These are phyloP conservation scores for Heteromormyrus szaboi DNA, from an alignment of 2,797 vertebrate genomes.

Conservation along the genomic window DNA sequence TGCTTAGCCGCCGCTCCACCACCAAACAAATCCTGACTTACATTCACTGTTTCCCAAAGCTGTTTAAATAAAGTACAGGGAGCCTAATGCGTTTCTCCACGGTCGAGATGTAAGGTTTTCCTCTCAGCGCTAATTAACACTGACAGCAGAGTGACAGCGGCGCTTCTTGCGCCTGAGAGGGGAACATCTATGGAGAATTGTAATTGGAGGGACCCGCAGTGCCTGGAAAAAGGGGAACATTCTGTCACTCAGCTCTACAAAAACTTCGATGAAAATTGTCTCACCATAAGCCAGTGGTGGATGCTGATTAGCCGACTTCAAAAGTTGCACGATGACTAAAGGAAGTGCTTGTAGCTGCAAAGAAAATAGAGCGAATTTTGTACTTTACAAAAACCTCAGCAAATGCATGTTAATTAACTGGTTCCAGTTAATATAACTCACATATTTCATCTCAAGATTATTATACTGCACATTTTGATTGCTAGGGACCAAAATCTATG, in stretches of 20 bases:
- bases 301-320: not conserved
- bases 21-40: not conserved
- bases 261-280: not conserved
- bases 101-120: constrained; percentile 25
- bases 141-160: constrained; percentile 56
- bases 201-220: constrained; percentile 12
- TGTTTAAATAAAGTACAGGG: not conserved
- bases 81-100: constrained; percentile 28
- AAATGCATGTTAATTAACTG: not conserved
- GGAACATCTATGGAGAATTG: constrained; percentile 28
- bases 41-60: not conserved
- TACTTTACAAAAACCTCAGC: not conserved
- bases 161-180: constrained; percentile 31
- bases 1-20: not conserved
- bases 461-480: not conserved
- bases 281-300: not conserved
- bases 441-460: not conserved
- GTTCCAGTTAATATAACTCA: not conserved
- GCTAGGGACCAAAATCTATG: not conserved
- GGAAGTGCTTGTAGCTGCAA: not conserved
- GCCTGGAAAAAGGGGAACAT: not conserved
- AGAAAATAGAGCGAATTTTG: not conserved
- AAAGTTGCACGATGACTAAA: not conserved
- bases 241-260: not conserved
- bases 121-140: constrained; percentile 38